Base-by-base conservation (phyloP, 1,140 invertebrate genomes). In the Catajapyx aquilonaris region DNA sequence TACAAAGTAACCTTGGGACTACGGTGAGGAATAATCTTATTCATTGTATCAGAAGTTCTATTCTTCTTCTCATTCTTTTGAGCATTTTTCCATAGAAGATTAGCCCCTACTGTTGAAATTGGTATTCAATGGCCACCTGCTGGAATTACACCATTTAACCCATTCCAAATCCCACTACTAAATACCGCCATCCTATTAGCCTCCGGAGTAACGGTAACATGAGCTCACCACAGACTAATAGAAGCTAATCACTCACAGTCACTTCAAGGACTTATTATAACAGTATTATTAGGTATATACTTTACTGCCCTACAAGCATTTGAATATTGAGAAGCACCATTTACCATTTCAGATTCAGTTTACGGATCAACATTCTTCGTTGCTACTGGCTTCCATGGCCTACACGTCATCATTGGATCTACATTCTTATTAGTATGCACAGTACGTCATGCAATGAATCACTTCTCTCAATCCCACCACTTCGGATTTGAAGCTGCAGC, bases 331-430 rank as follows among this genome's bases (percentile, higher is more conserved):
- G 50, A 61, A 50, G 45, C 64, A 1, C 40, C 46, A 0, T 74
- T 71, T 56, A 44, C 54, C 28, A 66, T 71, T 52, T 46, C 60
- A 41, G 66, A 73, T 52, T 65, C 64, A 46, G 50, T 65, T 50
- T 78, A 68, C 58, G 70, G 73, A 11, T 64, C 67, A 39, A 65
- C 59, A 19, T 78, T 76, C 60, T 77, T 69, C 63, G 58, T 77
- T 56, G 61, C 65, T 37, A 77, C 73, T 21, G 71, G 73, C 54
- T 78, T 79, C 41, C 71, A 78, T 55, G 74, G 72, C 28, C 5
- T 76, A 16, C 73, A 78, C 62, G 71, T 78, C 31, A 56, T 76
- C 48, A 69, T 76, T 57, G 73, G 71, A 46, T 66, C 66, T 35
- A 59, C 61, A 34, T 76, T 76, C 53, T 50, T 75, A 54, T 34